phyloP scores from a whole-genome alignment of 2,797 vertebrate genomes.

The Oreortyx pictus region DNA sequence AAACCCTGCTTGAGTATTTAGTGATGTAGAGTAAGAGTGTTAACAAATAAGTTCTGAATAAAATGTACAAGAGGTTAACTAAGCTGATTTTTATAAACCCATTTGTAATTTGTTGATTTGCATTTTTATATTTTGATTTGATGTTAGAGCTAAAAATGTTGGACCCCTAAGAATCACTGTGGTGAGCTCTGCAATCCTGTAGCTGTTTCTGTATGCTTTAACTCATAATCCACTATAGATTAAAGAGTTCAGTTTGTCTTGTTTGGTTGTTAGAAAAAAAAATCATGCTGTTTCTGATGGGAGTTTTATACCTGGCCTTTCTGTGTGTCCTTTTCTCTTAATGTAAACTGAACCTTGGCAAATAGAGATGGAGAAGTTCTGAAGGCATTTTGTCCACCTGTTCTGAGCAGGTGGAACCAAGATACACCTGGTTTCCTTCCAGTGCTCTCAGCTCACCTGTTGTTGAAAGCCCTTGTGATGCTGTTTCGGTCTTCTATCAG shows the following conservation, averaged over 20 bases:
- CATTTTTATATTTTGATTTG: background rate
- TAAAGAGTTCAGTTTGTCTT: background rate
- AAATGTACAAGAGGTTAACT: background rate
- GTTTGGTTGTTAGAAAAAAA: background rate
- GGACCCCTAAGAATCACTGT: background rate
- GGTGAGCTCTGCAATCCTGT: background rate
- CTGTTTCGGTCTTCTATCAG: background rate
- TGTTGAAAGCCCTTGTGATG: conserved; percentile 4
- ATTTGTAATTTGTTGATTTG: background rate
- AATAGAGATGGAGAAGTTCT: background rate
- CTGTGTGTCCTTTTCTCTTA: background rate
- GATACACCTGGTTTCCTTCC: conserved; percentile 12
- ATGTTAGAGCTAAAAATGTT: background rate
- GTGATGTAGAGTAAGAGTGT: background rate
- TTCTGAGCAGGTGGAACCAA: background rate
- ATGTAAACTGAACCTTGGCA: background rate
- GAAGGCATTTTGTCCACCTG: background rate
- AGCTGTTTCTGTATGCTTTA: background rate
- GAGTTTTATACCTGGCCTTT: background rate
- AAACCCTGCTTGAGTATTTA: background rate
- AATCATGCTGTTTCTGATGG: background rate
- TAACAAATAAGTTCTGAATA: background rate
- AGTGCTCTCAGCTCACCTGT: conserved; percentile 1
- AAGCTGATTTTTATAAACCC: background rate
- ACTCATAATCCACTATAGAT: background rate